A percentile compares a stretch with the other conserved stretches of the same genome.
These are phyloP conservation scores for Cottus gobio DNA, from an alignment of 2,113 vertebrate genomes.

Conservation along the genomic window DNA sequence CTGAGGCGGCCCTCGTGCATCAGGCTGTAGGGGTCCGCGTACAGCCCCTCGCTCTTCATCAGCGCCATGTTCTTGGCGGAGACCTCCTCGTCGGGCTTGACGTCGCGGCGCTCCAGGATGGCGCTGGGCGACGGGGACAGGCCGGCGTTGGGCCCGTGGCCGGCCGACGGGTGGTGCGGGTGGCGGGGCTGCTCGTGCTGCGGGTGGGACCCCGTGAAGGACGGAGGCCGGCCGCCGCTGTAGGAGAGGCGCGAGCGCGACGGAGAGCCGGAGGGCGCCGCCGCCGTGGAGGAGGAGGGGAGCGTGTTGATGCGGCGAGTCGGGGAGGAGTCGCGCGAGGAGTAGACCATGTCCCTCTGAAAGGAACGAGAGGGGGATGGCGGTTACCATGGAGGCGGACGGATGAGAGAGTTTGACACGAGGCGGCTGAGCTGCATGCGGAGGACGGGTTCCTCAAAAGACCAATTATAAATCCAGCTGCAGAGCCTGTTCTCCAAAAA, in stretches of 20 bases:
- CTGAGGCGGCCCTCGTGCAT: constrained; percentile 96
- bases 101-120: constrained; percentile 97
- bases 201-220: constrained; percentile 86
- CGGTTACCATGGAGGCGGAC: constrained; percentile 59
- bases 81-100: constrained; percentile 96
- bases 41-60: constrained; percentile 94
- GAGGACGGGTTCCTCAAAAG: constrained; percentile 8
- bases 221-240: constrained; percentile 90
- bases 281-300: constrained; percentile 82
- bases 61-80: constrained; percentile 93
- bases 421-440: constrained; percentile 11
- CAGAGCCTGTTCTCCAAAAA: neutral
- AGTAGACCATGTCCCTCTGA: constrained; percentile 97
- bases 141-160: constrained; percentile 83
- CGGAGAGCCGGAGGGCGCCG: constrained; percentile 87
- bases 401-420: constrained; percentile 21
- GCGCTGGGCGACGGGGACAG: constrained; percentile 95
- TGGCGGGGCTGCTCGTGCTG: constrained; percentile 84
- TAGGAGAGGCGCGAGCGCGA: constrained; percentile 96
- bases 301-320: constrained; percentile 95
- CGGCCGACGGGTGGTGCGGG: constrained; percentile 81
- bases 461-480: constrained; percentile 2
- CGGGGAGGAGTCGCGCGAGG: constrained; percentile 95
- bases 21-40: constrained; percentile 94
- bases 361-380: constrained; percentile 42